Percentiles rank a stretch among this genome's conserved stretches.
Evolutionary conservation across 2,888 invertebrate species (phyloP).

Genomic region (Horisme vitalbata): DNA sequence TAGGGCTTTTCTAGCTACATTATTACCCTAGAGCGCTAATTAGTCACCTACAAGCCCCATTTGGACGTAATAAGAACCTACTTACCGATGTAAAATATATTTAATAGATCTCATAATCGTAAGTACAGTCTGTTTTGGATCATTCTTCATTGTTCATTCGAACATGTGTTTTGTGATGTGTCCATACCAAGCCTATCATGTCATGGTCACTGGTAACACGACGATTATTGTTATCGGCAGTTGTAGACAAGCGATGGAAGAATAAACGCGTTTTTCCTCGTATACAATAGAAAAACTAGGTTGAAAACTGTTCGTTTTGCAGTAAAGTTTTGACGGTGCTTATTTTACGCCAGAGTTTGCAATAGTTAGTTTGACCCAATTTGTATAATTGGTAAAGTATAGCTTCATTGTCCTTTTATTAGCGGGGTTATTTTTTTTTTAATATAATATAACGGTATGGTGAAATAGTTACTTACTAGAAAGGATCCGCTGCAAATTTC

Average conservation of each 20-base stretch:
- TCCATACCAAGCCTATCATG: constrained; percentile 43
- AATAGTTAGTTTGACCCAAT: constrained; percentile 40
- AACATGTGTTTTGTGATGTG: constrained; percentile 46
- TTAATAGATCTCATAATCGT: too few species aligned
- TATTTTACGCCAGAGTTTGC: constrained; percentile 26
- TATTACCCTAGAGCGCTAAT: too few species aligned
- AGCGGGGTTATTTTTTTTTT: too few species aligned
- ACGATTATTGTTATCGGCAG: constrained; percentile 52
- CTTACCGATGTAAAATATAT: too few species aligned
- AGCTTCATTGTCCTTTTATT: constrained; percentile 29
- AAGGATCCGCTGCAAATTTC: constrained; percentile 6
- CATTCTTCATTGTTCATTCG: too few species aligned
- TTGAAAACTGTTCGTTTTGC: constrained; percentile 23
- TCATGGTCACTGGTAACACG: constrained; percentile 45
- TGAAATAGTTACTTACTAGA: too few species aligned
- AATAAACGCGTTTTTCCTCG: constrained; percentile 30
- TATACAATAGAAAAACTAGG: constrained; percentile 22
- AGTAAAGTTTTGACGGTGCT: constrained; percentile 27
- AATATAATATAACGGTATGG: too few species aligned
- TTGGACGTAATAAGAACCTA: too few species aligned
- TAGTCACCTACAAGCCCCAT: too few species aligned
- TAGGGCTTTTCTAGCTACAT: too few species aligned
- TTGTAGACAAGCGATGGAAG: constrained; percentile 44
- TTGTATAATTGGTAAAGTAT: too few species aligned
- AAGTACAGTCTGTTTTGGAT: too few species aligned